Conservation (phyloP, 2,888 invertebrate genomes). For the Orchestes rusci region DNA sequence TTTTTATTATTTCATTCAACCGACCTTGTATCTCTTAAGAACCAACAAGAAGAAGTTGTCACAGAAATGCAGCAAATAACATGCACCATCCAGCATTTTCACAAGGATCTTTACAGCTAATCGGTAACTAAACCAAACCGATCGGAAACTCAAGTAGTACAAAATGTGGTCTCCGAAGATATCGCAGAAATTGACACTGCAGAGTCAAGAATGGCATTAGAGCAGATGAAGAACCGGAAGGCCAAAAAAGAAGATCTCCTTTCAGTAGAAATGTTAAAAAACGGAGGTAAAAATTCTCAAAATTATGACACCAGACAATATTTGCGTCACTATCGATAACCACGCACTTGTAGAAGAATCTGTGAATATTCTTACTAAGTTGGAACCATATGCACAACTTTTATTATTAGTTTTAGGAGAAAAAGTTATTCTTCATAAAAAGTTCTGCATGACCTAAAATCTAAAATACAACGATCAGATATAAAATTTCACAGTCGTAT, state of each 20-base stretch:
- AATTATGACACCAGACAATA: no score
- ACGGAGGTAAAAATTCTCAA: neutral
- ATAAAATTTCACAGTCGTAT: no score
- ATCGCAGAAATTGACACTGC: conserved; percentile 4
- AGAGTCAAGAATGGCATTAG: conserved; percentile 4
- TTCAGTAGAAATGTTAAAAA: conserved; percentile 3
- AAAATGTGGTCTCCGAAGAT: conserved; percentile 1
- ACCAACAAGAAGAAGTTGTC: conserved; percentile 5
- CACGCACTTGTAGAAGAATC: no score
- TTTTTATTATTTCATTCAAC: no score
- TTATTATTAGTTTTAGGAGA: no score
- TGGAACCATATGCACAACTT: no score
- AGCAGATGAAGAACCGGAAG: conserved; percentile 5
- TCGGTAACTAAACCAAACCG: conserved; percentile 6
- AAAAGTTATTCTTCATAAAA: no score
- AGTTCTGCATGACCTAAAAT: no score
- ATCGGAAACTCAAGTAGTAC: conserved; percentile 1
- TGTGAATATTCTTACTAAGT: no score
- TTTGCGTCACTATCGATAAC: no score
- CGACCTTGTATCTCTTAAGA: no score
- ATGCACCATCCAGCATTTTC: neutral
- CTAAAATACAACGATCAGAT: no score
- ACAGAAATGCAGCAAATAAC: conserved; percentile 3
- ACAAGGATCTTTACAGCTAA: conserved; percentile 2
- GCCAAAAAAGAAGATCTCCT: conserved; percentile 1